These are phyloP conservation scores for Sitodiplosis mosellana DNA, from an alignment of 1,140 invertebrate species.

Conservation along the genomic window DNA sequence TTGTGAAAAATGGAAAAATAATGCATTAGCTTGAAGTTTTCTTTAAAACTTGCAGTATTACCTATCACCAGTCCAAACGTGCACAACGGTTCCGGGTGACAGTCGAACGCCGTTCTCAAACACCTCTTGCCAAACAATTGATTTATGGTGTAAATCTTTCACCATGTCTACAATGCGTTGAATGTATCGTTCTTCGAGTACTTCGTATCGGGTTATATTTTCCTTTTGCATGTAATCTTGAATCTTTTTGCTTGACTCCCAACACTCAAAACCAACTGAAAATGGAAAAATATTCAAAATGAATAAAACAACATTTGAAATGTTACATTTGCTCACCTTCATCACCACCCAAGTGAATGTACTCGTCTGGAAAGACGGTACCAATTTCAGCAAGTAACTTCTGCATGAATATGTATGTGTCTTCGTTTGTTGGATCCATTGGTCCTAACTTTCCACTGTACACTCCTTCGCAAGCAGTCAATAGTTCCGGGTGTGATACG, in stretches of 20 bases:
- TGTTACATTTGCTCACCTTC: no score
- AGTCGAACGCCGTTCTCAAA: slow-evolving; percentile 42
- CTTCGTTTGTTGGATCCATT: slow-evolving; percentile 46
- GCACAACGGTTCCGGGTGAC: slow-evolving; percentile 44
- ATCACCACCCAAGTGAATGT: slow-evolving; percentile 76
- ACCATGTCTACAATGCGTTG: slow-evolving; percentile 38
- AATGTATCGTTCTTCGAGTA: slow-evolving; percentile 51
- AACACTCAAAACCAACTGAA: slow-evolving; percentile 69
- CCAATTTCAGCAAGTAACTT: slow-evolving; percentile 49
- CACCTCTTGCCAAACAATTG: slow-evolving; percentile 81
- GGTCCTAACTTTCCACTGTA: slow-evolving; percentile 46
- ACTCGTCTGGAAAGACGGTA: slow-evolving; percentile 50
- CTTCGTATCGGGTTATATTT: slow-evolving; percentile 33
- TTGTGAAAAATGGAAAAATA: no score
- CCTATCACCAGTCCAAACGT: slow-evolving; percentile 44
- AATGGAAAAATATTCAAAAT: no score
- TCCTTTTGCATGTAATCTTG: slow-evolving; percentile 43
- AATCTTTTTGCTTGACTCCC: slow-evolving; percentile 63
- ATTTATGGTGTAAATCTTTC: slow-evolving; percentile 25
- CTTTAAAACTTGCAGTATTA: slow-evolving; percentile 50
- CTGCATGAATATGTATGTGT: slow-evolving; percentile 43
- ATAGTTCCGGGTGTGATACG: slow-evolving; percentile 40
- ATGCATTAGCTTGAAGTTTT: slow-evolving; percentile 48
- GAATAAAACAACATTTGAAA: no score
- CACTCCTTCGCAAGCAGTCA: slow-evolving; percentile 43